Evolutionary conservation across 2,888 invertebrate genomes (phyloP), one percentile per base, ranked within the genome.

Genomic region (Pasiphila rectangulata): DNA sequence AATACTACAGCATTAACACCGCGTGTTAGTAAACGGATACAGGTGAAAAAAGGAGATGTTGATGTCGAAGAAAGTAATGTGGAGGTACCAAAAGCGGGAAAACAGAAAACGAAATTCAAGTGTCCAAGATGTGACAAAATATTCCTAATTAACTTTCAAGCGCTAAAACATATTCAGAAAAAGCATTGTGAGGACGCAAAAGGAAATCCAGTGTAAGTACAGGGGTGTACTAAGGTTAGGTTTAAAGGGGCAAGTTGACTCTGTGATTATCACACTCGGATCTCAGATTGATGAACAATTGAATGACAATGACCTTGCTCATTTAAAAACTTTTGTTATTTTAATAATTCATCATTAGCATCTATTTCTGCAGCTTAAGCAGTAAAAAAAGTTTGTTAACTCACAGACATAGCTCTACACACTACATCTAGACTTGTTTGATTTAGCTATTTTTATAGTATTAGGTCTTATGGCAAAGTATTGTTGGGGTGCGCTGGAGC

Each of bases 111-210:
- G 0, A 65, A 73, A 13, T 85, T 81, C 37, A 69, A 73, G 40
- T 85, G 85, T 29, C 84, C 85, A 0, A 61, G 69, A 29, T 85
- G 85, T 50, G 27, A 45, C 0, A 60, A 58, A 38, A 32, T 57
- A 1, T 84, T 77, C 25, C 45, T 56, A 1, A 67, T 70, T 1
- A 75, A 74, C 35, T 79, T 75, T 29, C 61, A 72, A 2, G 78
- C 83, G 0, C 59, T 58, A 7, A 73, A 65, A 56, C 85, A 85
- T 23, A 79, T 85, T 47, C 74, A 83, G 35, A 83, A 75, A 17
- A 52, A 54, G 9, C 85, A 84, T 37, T 69, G 72, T 40, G 52
- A 64, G 0, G 63, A 75, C 30, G 46, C 25, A 1, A 51, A 63
- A 1, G 72, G 71, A 0, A 56, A 60, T 2, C 59, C 67, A 55